Conservation (phyloP, 2,797 vertebrate species). For the Sebastes umbrosus region DNA sequence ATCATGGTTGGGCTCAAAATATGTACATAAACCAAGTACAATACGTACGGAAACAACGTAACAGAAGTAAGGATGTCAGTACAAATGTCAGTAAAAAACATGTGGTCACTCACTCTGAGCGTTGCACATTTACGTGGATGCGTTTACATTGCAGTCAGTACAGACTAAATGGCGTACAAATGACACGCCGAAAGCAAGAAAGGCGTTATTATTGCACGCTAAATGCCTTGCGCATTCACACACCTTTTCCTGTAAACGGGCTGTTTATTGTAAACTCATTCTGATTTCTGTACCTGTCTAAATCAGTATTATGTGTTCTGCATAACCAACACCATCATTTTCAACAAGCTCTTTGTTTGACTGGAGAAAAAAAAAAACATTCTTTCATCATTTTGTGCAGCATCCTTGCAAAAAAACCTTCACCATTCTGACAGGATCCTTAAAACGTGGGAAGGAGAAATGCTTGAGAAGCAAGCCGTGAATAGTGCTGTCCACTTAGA, state of each 20-base stretch:
- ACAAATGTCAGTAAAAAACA: too few species aligned
- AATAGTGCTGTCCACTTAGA: slow-evolving; percentile 35
- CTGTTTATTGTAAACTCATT: background rate
- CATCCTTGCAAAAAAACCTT: background rate
- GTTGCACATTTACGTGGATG: too few species aligned
- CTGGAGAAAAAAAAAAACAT: background rate
- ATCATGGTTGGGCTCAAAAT: too few species aligned
- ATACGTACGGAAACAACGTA: accelerated
- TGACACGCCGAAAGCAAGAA: too few species aligned
- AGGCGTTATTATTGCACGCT: too few species aligned
- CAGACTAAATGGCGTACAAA: too few species aligned
- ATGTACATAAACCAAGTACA: too few species aligned
- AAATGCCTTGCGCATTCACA: too few species aligned
- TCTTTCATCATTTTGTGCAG: background rate
- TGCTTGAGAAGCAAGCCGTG: background rate
- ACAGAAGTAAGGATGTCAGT: too few species aligned
- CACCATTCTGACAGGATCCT: slow-evolving; percentile 14
- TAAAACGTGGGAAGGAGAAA: slow-evolving; percentile 18
- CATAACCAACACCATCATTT: background rate
- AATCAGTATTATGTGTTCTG: background rate
- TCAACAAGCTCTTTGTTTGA: background rate
- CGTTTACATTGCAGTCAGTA: too few species aligned
- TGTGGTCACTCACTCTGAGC: too few species aligned
- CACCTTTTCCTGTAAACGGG: too few species aligned
- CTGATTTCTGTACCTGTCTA: background rate